Conservation (phyloP, 2,888 invertebrate genomes). For the Morpho achilles region DNA sequence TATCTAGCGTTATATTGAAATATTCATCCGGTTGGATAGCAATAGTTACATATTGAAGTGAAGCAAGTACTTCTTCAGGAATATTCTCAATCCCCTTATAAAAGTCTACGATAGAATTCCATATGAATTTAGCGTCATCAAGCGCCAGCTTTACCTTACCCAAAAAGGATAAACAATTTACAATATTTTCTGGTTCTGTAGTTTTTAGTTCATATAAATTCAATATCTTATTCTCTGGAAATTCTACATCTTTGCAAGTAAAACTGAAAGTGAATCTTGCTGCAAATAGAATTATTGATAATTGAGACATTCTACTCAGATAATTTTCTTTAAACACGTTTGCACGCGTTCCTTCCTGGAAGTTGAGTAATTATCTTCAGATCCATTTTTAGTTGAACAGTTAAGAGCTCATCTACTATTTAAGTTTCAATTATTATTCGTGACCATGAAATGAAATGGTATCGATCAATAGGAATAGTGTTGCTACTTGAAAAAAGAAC, state of each 20-base stretch:
- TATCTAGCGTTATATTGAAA: conserved; percentile 68
- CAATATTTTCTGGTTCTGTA: conserved; percentile 47
- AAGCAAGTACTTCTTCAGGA: conserved; percentile 58
- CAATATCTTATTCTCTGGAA: conserved; percentile 38
- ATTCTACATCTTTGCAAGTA: conserved; percentile 48
- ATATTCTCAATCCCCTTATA: conserved; percentile 54
- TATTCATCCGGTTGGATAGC: conserved; percentile 71
- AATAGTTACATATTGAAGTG: conserved; percentile 66
- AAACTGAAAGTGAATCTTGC: conserved; percentile 20
- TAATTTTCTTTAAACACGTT: too few species aligned
- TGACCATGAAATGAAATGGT: too few species aligned
- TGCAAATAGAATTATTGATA: too few species aligned
- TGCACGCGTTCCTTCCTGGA: too few species aligned
- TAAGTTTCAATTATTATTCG: too few species aligned
- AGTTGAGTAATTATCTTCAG: too few species aligned
- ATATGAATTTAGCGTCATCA: conserved; percentile 53
- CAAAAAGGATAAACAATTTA: conserved; percentile 55
- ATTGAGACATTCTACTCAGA: too few species aligned
- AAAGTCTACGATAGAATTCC: conserved; percentile 49
- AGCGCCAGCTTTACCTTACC: conserved; percentile 45
- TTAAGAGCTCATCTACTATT: too few species aligned
- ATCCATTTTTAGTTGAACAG: too few species aligned
- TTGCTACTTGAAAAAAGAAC: too few species aligned
- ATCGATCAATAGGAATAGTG: too few species aligned
- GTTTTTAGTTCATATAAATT: conserved; percentile 41